Evolutionary conservation across 2,888 invertebrate species (phyloP).

Genomic region (Lithophane ornitopus): DNA sequence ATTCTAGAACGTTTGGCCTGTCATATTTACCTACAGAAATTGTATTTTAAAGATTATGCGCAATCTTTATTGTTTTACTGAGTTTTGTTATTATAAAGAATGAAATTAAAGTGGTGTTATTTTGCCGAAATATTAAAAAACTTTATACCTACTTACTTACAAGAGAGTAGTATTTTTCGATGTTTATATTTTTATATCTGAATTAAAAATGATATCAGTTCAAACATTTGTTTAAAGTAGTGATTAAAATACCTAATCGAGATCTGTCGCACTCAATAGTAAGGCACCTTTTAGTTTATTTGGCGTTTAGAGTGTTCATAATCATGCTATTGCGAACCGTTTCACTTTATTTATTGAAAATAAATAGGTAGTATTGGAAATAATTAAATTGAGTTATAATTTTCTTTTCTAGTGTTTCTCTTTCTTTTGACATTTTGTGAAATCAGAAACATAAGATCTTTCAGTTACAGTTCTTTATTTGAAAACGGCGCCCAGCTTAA

Average conservation of each 20-base stretch:
- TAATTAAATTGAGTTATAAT: neutral
- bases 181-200: neutral
- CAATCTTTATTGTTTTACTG: slow-evolving; percentile 33
- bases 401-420: neutral
- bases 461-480: slow-evolving; percentile 33
- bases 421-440: neutral
- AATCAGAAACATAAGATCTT: slow-evolving; percentile 13
- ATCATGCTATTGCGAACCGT: neutral
- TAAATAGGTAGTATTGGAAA: neutral
- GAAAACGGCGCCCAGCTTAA: slow-evolving; percentile 20
- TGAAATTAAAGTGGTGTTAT: slow-evolving; percentile 12
- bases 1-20: slow-evolving; percentile 10
- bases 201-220: neutral
- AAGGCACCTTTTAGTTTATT: neutral
- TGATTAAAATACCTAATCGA: neutral
- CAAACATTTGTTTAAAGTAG: neutral
- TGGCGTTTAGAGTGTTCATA: neutral
- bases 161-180: neutral
- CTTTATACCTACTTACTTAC: neutral
- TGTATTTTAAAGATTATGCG: slow-evolving; percentile 6
- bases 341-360: neutral
- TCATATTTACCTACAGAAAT: slow-evolving; percentile 9
- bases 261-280: neutral
- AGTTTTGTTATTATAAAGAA: slow-evolving; percentile 23
- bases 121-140: neutral